Conservation (phyloP, 2,888 invertebrate species). For the Macrophya alboannulata region DNA sequence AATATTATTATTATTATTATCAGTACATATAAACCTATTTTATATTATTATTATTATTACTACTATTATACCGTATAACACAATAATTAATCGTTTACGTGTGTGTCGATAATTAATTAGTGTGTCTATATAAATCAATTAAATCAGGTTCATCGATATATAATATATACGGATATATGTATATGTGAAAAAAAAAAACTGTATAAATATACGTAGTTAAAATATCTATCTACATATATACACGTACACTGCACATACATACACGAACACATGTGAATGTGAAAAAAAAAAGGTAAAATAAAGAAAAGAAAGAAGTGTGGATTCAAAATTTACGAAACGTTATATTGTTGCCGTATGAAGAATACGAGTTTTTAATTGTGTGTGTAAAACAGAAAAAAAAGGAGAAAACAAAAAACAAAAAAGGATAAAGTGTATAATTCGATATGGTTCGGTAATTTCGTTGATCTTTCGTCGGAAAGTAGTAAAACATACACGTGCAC, state of each 20-base stretch:
- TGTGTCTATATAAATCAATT: not conserved
- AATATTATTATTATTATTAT: not conserved
- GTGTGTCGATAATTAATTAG: not conserved
- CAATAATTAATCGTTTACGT: not conserved
- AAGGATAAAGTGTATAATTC: too few relatives aligned
- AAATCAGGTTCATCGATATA: slow-evolving; percentile 2
- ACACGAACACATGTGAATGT: not conserved
- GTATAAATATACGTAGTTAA: not conserved
- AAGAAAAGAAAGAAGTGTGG: not conserved
- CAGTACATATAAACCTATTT: too few relatives aligned
- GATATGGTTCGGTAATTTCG: too few relatives aligned
- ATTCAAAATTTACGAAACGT: not conserved
- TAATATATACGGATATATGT: not conserved
- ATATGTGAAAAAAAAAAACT: not conserved
- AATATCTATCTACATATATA: not conserved
- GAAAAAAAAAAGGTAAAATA: not conserved
- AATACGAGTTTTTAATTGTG: too few relatives aligned
- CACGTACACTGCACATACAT: not conserved
- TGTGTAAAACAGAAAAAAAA: too few relatives aligned
- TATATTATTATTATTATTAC: too few relatives aligned
- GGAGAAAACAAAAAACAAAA: too few relatives aligned
- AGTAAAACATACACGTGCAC: too few relatives aligned
- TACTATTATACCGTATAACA: not conserved
- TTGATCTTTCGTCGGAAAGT: too few relatives aligned
- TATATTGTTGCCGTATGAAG: not conserved